Base-by-base conservation (phyloP, 2,888 invertebrate genomes). In the Campaea margaritaria region DNA sequence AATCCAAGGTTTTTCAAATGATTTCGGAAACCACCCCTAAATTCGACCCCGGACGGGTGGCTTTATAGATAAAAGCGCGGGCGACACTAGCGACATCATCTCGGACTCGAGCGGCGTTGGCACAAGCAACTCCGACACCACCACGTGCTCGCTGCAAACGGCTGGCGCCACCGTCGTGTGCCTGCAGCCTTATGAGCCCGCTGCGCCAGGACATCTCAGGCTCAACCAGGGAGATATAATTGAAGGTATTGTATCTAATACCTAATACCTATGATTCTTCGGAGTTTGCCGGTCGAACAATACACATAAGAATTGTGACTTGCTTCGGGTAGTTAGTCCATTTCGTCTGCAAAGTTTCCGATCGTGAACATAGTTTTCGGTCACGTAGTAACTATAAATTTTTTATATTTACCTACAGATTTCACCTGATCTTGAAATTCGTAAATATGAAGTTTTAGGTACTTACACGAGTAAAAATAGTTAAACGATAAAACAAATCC, bases 71-170 rank as follows among this genome's bases (percentile, higher is more conserved):
- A 97, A 97, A 93, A 97, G 97, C 86, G 94, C 97, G 79, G 96
- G 96, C 67, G 97, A 97, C 86, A 95, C 96, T 70, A 97, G 97
- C 90, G 97, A 97, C 93, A 96, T 97, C 83, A 96, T 97, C 81
- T 97, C 97, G 88, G 97, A 98, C 91, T 97, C 97, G 79, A 97
- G 97, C 69, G 97, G 97, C 61, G 97, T 98, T 59, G 97, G 97
- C 68, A 97, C 97, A 39, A 95, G 96, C 76, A 97, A 96, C 86
- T 97, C 97, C 50, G 97, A 97, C 83, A 97, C 96, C 67, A 94
- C 94, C 52, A 95, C 95, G 74, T 95, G 95, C 76, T 96, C 96
- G 67, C 94, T 96, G 72, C 95, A 96, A 68, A 94, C 96, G 78
- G 96, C 96, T 48, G 83, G 83, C 71, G 96, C 97, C 75, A 97